These are phyloP conservation scores for Cheilosia impressa DNA, from an alignment of 2,888 invertebrate species.

Conservation along the genomic window DNA sequence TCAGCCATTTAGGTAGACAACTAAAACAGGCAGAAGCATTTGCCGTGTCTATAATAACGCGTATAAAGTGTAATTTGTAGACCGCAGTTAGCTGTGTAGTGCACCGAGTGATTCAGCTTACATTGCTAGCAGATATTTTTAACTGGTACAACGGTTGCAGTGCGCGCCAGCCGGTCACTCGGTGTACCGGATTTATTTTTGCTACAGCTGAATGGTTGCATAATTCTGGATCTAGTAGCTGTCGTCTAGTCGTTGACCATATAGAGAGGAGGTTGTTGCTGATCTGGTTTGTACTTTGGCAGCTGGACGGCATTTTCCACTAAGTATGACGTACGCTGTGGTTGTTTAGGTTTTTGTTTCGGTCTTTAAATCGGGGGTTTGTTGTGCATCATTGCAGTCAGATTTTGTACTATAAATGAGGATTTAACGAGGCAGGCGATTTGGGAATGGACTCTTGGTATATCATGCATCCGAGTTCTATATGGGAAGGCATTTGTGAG, in stretches of 20 bases:
- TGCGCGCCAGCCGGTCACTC: not conserved
- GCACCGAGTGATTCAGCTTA: constrained; percentile 30
- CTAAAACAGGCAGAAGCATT: constrained; percentile 31
- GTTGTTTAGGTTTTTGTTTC: not conserved
- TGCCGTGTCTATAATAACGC: not conserved
- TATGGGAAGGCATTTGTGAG: too few species aligned
- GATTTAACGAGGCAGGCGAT: too few species aligned
- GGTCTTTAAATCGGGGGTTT: too few species aligned
- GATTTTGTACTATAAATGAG: too few species aligned
- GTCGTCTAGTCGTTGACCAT: constrained; percentile 67
- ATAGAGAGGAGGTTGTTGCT: constrained; percentile 40
- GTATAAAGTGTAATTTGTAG: constrained; percentile 52
- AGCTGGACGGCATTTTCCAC: not conserved
- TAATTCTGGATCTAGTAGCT: constrained; percentile 50
- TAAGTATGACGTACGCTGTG: not conserved
- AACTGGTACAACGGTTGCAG: constrained; percentile 27
- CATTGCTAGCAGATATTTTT: constrained; percentile 20
- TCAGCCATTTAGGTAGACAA: constrained; percentile 33
- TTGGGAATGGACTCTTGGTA: too few species aligned
- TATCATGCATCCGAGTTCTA: too few species aligned
- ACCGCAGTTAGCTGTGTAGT: constrained; percentile 32
- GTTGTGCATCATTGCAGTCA: too few species aligned
- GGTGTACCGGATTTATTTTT: constrained; percentile 35
- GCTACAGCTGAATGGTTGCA: constrained; percentile 50
- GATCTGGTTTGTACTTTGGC: constrained; percentile 42